phyloP scores from a whole-genome alignment of 2,113 vertebrate genomes.

The Apeltes quadracus region DNA sequence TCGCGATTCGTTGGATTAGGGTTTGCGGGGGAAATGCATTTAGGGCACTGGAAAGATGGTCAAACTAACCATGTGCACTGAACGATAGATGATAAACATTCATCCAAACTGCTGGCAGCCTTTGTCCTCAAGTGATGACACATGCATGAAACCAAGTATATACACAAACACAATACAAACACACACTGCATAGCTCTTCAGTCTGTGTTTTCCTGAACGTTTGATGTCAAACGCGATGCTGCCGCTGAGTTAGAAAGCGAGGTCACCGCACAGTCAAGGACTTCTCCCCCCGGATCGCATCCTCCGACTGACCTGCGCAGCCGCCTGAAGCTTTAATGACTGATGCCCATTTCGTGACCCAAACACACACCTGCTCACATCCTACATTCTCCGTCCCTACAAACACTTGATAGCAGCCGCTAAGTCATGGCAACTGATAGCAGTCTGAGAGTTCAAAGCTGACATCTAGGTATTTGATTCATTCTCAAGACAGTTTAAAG shows the following conservation, averaged over 20 bases:
- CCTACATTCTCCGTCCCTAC: neutral
- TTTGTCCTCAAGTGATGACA: neutral
- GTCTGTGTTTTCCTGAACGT: constrained; percentile 27
- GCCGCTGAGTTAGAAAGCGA: constrained; percentile 22
- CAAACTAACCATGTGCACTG: constrained; percentile 26
- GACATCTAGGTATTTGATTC: neutral
- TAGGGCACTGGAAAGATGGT: constrained; percentile 18
- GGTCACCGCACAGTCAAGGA: neutral
- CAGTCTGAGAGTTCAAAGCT: neutral
- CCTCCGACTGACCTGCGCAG: constrained; percentile 34
- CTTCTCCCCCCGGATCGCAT: neutral
- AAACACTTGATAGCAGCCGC: neutral
- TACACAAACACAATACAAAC: neutral
- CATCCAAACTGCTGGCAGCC: constrained; percentile 12
- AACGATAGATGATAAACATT: constrained; percentile 43
- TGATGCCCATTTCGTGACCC: neutral
- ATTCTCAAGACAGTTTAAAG: neutral
- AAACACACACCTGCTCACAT: neutral
- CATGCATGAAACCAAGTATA: neutral
- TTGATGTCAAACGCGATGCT: constrained; percentile 55
- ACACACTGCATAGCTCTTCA: constrained; percentile 4
- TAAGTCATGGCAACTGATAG: neutral
- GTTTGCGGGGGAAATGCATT: constrained; percentile 11
- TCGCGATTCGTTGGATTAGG: constrained; percentile 29
- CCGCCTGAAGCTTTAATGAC: constrained; percentile 11